Conservation (phyloP, 1,140 invertebrate species). For the Zaprionus taronus region DNA sequence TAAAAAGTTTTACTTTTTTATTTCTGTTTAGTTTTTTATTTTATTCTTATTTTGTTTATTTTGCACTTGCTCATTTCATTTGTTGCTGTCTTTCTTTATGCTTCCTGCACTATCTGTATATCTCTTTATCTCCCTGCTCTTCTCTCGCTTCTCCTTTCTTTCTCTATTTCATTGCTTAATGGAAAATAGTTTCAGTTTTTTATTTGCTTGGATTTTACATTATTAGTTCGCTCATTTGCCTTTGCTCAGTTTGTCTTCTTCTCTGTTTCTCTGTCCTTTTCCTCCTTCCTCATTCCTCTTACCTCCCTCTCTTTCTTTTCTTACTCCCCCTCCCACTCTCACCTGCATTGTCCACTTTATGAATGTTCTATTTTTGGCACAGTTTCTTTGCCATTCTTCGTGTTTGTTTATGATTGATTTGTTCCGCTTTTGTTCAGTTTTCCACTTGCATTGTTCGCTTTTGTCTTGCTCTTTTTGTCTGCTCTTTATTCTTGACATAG, state of each 20-base stretch:
- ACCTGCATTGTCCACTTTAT: neutral
- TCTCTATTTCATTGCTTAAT: too few relatives aligned
- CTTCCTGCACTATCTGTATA: too few relatives aligned
- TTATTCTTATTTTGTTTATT: too few relatives aligned
- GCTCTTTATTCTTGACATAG: neutral
- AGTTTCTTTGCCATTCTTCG: neutral
- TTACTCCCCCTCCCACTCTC: neutral
- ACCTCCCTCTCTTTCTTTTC: neutral
- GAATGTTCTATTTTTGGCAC: neutral
- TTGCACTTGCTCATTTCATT: too few relatives aligned
- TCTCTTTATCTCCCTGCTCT: too few relatives aligned
- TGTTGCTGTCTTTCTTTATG: too few relatives aligned
- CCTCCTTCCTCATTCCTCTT: neutral
- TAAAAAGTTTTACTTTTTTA: neutral
- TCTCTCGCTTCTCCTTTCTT: neutral
- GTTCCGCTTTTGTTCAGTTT: neutral
- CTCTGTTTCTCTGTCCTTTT: neutral
- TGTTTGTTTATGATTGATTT: neutral
- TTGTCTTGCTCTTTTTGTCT: neutral
- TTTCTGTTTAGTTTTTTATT: neutral
- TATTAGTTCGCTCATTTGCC: too few relatives aligned
- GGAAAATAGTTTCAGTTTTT: too few relatives aligned
- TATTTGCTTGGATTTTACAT: too few relatives aligned
- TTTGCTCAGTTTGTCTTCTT: neutral
- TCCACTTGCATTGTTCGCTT: slow-evolving; percentile 1